Evolutionary conservation across 2,113 vertebrate species (phyloP).

Genomic region (Brachyhypopomus gauderio): DNA sequence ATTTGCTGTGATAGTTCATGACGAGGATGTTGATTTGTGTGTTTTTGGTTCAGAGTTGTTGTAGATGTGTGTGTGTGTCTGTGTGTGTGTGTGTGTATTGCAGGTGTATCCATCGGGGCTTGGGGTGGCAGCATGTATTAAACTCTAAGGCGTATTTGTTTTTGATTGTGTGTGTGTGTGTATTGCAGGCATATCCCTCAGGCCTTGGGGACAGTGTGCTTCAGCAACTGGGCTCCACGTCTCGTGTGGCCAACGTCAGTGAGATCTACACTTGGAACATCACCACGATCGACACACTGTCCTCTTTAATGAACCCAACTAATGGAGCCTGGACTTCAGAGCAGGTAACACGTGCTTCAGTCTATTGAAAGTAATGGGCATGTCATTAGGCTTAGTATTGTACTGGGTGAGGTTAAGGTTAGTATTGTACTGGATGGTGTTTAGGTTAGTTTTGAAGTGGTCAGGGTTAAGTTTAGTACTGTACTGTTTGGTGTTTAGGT

Average conservation of each 20-base stretch:
- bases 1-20: too few species aligned
- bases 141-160: not conserved
- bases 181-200: constrained; percentile 58
- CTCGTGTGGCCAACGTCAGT: constrained; percentile 59
- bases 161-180: not conserved
- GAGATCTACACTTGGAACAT: constrained; percentile 68
- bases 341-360: constrained; percentile 52
- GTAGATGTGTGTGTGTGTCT: not conserved
- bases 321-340: constrained; percentile 62
- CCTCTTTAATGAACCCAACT: constrained; percentile 56
- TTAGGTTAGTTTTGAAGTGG: too few species aligned
- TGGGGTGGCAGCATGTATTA: too few species aligned
- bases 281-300: constrained; percentile 62
- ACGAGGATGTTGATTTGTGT: too few species aligned
- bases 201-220: constrained; percentile 58
- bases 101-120: not conserved
- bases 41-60: too few species aligned
- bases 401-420: too few species aligned
- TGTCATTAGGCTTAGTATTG: too few species aligned
- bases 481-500: not conserved
- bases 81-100: not conserved
- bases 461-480: not conserved
- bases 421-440: too few species aligned
- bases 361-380: not conserved
- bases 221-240: constrained; percentile 57